Evolutionary conservation across 1,140 invertebrate species (phyloP).

Genomic region (Aphelenchoides fujianensis): DNA sequence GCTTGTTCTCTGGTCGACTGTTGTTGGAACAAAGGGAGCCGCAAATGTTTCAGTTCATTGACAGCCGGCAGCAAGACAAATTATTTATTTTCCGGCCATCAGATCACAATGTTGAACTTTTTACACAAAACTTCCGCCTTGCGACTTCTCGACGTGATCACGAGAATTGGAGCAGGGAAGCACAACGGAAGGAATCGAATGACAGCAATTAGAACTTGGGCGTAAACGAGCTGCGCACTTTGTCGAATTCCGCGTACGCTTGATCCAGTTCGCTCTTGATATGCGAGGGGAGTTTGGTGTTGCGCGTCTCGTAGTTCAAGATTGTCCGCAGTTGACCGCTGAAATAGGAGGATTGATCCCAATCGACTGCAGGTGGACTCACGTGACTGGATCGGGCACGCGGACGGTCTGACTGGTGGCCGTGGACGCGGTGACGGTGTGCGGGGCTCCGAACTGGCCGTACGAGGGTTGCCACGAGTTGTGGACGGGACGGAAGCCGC

Average conservation of each 20-base stretch:
- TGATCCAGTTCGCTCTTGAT: background rate
- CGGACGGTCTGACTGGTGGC: background rate
- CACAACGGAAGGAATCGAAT: background rate
- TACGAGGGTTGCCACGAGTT: background rate
- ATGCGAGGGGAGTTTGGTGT: background rate
- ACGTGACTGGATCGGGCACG: background rate
- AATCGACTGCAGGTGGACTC: background rate
- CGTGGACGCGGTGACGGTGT: background rate
- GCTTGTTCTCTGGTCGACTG: too few species aligned
- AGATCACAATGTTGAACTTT: background rate
- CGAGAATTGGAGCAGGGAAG: too few species aligned
- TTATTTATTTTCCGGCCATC: background rate
- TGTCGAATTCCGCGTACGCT: conserved; percentile 4
- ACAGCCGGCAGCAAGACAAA: too few species aligned
- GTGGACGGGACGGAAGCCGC: background rate
- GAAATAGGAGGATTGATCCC: background rate
- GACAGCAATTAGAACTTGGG: background rate
- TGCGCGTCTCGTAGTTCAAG: background rate
- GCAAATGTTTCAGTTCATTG: too few species aligned
- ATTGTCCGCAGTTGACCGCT: background rate
- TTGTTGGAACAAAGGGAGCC: too few species aligned
- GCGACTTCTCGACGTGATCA: too few species aligned
- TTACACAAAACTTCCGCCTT: too few species aligned
- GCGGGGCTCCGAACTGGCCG: background rate
- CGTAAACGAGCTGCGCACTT: background rate